Base-by-base conservation (phyloP, 2,888 invertebrate species). In the Vanessa cardui region DNA sequence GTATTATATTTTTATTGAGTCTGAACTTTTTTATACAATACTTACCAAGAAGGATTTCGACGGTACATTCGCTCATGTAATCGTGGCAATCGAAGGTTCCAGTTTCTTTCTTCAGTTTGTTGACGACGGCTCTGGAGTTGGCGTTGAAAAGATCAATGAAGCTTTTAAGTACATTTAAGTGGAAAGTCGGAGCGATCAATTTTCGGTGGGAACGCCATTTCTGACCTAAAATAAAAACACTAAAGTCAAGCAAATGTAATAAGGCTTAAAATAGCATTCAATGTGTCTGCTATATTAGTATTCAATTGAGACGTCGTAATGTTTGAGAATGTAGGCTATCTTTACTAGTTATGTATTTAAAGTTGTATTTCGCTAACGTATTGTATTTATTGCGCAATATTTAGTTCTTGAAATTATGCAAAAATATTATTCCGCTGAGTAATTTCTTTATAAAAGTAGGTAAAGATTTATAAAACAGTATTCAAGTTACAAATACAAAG, bases 181-280 rank as follows among this genome's bases (percentile, higher is more conserved):
- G 97, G 95, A 97, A 97, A 72, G 97, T 97, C 58, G 97, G 97
- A 12, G 97, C 97, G 75, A 97, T 97, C 75, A 97, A 90, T 90
- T 97, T 97, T 77, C 97, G 95, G 84, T 97, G 97, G 21, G 96
- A 94, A 62, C 96, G 94, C 97, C 97, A 97, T 94, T 96, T 97
- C 77, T 95, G 95, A 81, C 96, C 96, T 96, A 60, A 60, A 73
- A 66, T 54, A 31, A 62, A 69, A 58, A 52, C 15, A 49, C 16
- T 54, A 33, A 20, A 31, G 6, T 68, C 7, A 60, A 50, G 54
- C 60, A 47, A 33, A 61, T 12, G 64, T 21, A 63, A 65, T 64
- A 39, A 39, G 39, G 62, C 68, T 62, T 52, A 58, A 54, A 63
- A 50, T 45, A 33, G 64, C 54, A 31, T 66, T 52, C n/a, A 45